These are phyloP conservation scores for Gallinago undulata DNA, from an alignment of 2,113 vertebrate genomes.

Conservation along the genomic window DNA sequence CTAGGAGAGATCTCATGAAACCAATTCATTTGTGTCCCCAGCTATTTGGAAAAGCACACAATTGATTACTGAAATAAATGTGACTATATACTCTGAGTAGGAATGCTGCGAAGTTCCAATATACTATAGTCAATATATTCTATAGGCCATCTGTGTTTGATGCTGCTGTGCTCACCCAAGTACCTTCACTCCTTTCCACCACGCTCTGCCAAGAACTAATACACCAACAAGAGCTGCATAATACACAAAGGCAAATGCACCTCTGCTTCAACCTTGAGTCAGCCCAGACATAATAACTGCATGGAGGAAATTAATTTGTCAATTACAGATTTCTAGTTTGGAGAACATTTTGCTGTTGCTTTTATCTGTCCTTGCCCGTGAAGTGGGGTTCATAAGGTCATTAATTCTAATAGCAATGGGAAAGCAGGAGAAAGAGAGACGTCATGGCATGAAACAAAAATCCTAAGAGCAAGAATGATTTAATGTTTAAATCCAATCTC, in stretches of 20 bases:
- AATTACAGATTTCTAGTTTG: not conserved
- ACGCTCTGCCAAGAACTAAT: not conserved
- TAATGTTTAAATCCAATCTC: constrained; percentile 42
- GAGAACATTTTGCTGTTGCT: not conserved
- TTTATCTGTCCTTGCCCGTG: not conserved
- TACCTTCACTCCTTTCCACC: not conserved
- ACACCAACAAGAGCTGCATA: not conserved
- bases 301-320: not conserved
- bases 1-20: not conserved
- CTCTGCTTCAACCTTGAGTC: not conserved
- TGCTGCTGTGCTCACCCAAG: not conserved
- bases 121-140: not conserved
- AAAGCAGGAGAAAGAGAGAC: not conserved
- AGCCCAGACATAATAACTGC: not conserved
- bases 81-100: not conserved
- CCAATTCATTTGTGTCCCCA: not conserved
- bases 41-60: not conserved
- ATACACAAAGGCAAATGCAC: not conserved
- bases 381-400: constrained; percentile 4
- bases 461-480: not conserved
- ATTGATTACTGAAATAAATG: not conserved
- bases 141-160: not conserved
- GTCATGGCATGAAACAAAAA: not conserved
- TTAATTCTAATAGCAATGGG: not conserved
- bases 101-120: not conserved